These are phyloP conservation scores for Lasius platythorax DNA, from an alignment of 2,888 invertebrate species.

Conservation along the genomic window DNA sequence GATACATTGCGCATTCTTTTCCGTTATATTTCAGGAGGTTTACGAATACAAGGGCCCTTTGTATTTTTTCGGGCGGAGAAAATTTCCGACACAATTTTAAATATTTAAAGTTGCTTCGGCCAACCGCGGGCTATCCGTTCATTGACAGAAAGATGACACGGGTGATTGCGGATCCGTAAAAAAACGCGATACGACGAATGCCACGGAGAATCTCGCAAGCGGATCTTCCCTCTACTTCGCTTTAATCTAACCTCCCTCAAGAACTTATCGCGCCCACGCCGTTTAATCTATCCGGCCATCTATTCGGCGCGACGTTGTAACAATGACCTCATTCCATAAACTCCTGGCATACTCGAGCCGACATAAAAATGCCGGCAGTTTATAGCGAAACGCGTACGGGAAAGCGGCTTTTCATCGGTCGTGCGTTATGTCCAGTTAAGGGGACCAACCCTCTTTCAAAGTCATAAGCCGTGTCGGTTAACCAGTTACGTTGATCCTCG, in stretches of 20 bases:
- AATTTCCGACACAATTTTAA: too few relatives aligned
- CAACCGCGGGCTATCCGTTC: too few relatives aligned
- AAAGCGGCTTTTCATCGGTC: slow-evolving; percentile 41
- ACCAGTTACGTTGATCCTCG: not conserved
- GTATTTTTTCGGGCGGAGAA: too few relatives aligned
- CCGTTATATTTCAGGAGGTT: too few relatives aligned
- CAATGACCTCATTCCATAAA: slow-evolving; percentile 45
- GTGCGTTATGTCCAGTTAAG: slow-evolving; percentile 4
- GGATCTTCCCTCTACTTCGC: not conserved
- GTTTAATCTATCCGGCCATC: slow-evolving; percentile 34
- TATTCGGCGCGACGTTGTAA: slow-evolving; percentile 18
- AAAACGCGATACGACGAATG: not conserved
- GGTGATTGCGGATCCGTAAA: not conserved
- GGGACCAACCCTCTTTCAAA: not conserved
- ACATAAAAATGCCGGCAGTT: slow-evolving; percentile 39
- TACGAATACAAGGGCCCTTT: too few relatives aligned
- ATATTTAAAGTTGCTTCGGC: too few relatives aligned
- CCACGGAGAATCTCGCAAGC: not conserved
- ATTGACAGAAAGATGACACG: not conserved
- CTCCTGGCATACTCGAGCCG: slow-evolving; percentile 17
- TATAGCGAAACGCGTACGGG: slow-evolving; percentile 16
- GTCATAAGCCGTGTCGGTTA: slow-evolving; percentile 12
- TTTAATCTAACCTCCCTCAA: not conserved
- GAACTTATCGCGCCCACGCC: slow-evolving; percentile 19
- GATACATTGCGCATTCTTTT: too few relatives aligned